These are phyloP conservation scores for Dendrocincla tyrannina DNA, from an alignment of 2,797 vertebrate species.

Conservation along the genomic window DNA sequence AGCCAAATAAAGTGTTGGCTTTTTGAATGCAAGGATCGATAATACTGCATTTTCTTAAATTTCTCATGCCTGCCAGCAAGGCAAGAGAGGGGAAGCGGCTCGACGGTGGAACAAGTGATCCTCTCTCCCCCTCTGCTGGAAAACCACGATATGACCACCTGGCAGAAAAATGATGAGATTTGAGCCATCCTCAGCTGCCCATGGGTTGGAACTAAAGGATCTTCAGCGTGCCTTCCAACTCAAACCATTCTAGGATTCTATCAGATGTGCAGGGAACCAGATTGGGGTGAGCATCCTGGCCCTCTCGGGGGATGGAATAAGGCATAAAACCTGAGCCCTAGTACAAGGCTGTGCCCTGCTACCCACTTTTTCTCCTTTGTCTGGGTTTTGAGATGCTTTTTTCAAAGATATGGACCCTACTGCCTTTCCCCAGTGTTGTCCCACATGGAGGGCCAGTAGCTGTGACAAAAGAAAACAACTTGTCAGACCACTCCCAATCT, in stretches of 20 bases:
- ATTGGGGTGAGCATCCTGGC: neutral
- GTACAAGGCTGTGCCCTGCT: neutral
- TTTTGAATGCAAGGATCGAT: constrained; percentile 26
- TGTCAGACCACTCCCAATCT: rapidly evolving
- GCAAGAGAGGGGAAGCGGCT: rapidly evolving
- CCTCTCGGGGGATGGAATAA: neutral
- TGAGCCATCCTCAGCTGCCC: neutral
- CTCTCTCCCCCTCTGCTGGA: constrained; percentile 74
- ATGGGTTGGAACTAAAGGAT: neutral
- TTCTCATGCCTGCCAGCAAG: neutral
- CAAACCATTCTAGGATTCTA: neutral
- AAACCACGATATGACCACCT: neutral
- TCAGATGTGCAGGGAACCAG: rapidly evolving
- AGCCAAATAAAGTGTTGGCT: neutral
- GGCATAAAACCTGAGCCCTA: neutral
- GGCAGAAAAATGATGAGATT: neutral
- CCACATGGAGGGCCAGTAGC: rapidly evolving
- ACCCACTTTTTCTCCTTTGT: neutral
- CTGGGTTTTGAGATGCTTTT: neutral
- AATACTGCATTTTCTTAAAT: neutral
- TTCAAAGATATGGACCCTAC: neutral
- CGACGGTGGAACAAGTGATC: neutral
- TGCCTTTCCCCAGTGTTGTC: neutral
- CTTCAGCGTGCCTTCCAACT: neutral
- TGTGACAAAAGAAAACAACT: neutral